Conservation (phyloP, 2,113 vertebrate species). For the Hoplias malabaricus region DNA sequence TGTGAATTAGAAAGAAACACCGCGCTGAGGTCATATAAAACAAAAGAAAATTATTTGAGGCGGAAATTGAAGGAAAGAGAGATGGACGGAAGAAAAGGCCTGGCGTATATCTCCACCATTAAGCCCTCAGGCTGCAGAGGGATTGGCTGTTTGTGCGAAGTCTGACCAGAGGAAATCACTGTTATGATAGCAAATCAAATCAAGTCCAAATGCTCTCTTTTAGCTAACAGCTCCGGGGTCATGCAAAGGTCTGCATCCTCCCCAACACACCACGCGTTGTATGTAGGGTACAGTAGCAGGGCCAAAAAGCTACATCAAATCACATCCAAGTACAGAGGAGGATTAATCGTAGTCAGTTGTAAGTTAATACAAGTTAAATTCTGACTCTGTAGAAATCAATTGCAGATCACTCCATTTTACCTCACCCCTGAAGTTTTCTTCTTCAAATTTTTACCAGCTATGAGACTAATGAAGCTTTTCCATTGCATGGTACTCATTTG, state of each 20-base stretch:
- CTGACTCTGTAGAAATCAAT: too few species aligned
- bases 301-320: background rate
- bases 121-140: slow-evolving; percentile 34
- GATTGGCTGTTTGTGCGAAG: slow-evolving; percentile 48
- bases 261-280: background rate
- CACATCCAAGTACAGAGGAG: background rate
- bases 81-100: slow-evolving; percentile 17
- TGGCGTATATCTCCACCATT: slow-evolving; percentile 46
- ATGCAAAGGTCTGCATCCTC: slow-evolving; percentile 33
- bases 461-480: too few species aligned
- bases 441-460: too few species aligned
- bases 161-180: slow-evolving; percentile 64
- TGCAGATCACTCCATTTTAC: too few species aligned
- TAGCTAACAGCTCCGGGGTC: slow-evolving; percentile 39
- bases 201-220: slow-evolving; percentile 45
- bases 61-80: slow-evolving; percentile 33
- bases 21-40: slow-evolving; percentile 27
- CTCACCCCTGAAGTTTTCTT: too few species aligned
- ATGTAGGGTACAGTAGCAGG: background rate
- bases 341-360: background rate
- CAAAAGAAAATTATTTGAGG: slow-evolving; percentile 35
- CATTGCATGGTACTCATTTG: too few species aligned
- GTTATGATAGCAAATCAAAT: slow-evolving; percentile 67
- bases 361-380: background rate
- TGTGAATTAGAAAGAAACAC: slow-evolving; percentile 23